Evolutionary conservation across 2,113 vertebrate species (phyloP).

Genomic region (Mastomys natalensis): DNA sequence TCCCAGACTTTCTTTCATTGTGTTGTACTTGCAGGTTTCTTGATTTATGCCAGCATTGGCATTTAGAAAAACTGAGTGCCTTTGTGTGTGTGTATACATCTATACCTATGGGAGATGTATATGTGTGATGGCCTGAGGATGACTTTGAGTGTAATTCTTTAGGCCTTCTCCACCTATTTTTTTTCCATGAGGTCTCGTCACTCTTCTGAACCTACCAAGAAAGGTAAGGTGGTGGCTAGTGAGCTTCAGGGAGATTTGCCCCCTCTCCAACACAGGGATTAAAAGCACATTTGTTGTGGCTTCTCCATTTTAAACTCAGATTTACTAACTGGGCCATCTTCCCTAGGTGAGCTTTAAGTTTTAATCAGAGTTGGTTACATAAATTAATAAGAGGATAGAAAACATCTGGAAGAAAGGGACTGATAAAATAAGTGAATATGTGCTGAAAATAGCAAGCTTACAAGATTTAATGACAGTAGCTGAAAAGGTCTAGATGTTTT

Average conservation of each 20-base stretch:
- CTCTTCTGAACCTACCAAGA: not conserved
- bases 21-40: not conserved
- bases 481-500: slow-evolving; percentile 12
- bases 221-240: not conserved
- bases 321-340: not conserved
- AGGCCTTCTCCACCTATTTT: not conserved
- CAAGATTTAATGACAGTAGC: not conserved
- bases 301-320: not conserved
- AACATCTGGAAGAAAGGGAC: not conserved
- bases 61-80: not conserved
- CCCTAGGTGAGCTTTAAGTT: not conserved
- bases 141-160: slow-evolving; percentile 8
- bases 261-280: not conserved
- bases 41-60: not conserved
- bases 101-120: not conserved
- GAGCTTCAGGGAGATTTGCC: not conserved
- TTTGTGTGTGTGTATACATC: not conserved
- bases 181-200: not conserved
- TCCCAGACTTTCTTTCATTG: not conserved
- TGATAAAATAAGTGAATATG: not conserved
- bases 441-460: slow-evolving; percentile 24
- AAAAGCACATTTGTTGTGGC: not conserved
- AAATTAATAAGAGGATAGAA: not conserved
- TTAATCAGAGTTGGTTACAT: not conserved
- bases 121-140: too few relatives aligned